Percentiles rank a stretch among this genome's conserved stretches.
phyloP scores from a whole-genome alignment of 2,888 invertebrate genomes.

The Lithophane leautieri region DNA sequence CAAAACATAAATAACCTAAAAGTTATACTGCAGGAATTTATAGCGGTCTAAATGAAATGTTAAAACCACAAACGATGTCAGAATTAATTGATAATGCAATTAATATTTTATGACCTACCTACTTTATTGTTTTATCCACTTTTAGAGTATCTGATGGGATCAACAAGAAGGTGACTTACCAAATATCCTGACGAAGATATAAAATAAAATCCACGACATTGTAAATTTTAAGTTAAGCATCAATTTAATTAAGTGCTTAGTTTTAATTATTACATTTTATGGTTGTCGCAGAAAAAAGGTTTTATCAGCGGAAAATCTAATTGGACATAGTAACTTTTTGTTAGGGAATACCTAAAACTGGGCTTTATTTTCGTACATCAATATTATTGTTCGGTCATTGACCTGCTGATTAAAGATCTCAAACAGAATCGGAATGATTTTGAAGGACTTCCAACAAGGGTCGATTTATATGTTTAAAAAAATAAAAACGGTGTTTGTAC shows the following conservation, averaged over 20 bases:
- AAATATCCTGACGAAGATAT: conserved; percentile 5
- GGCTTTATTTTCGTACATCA: not conserved
- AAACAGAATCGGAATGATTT: conserved; percentile 6
- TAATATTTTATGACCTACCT: conserved; percentile 28
- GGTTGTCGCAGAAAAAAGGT: conserved; percentile 11
- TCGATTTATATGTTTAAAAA: conserved; percentile 13
- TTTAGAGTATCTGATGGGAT: not conserved
- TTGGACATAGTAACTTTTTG: conserved; percentile 23
- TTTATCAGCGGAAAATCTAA: conserved; percentile 42
- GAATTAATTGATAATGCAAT: conserved; percentile 42
- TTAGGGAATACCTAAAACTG: conserved; percentile 1
- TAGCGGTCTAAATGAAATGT: conserved; percentile 22
- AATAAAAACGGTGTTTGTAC: not conserved
- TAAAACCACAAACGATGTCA: conserved; percentile 18
- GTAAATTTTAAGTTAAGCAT: conserved; percentile 36
- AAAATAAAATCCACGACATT: conserved; percentile 20
- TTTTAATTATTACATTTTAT: conserved; percentile 44
- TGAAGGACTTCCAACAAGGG: conserved; percentile 13
- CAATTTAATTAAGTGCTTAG: conserved; percentile 46
- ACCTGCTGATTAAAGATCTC: conserved; percentile 26
- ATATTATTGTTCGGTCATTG: conserved; percentile 21
- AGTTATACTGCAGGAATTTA: conserved; percentile 26
- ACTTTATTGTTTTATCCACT: conserved; percentile 13
- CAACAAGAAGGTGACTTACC: conserved; percentile 23
- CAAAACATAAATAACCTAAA: conserved; percentile 17